These are phyloP conservation scores for Caprella mutica DNA, from an alignment of 2,888 invertebrate species.

Conservation along the genomic window DNA sequence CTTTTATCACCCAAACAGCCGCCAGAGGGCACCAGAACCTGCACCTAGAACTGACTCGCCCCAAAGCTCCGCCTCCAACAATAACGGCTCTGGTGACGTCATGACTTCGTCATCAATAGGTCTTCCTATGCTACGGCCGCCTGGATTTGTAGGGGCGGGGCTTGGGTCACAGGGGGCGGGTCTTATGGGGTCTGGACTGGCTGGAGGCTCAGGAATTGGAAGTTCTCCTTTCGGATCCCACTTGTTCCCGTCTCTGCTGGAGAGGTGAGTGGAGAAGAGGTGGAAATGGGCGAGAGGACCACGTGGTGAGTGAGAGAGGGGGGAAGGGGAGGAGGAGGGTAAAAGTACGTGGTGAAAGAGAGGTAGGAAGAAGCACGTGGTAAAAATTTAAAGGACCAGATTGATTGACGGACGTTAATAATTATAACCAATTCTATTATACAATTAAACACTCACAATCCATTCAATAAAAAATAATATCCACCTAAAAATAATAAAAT, in stretches of 20 bases:
- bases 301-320: background rate
- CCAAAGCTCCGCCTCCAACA: background rate
- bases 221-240: conserved; percentile 22
- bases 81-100: conserved; percentile 13
- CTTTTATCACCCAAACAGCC: background rate
- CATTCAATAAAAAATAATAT: no score
- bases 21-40: background rate
- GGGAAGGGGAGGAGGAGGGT: background rate
- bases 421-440: no score
- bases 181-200: background rate
- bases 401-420: no score
- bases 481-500: no score
- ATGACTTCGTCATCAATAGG: conserved; percentile 18
- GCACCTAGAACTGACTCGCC: conserved; percentile 2
- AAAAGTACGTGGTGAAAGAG: background rate
- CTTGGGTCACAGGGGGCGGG: conserved; percentile 1
- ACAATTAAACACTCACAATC: no score
- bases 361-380: background rate
- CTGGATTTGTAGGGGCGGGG: conserved; percentile 11
- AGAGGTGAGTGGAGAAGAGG: conserved; percentile 19
- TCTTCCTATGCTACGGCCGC: conserved; percentile 21
- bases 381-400: background rate
- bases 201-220: background rate
- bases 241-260: conserved; percentile 29
- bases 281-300: background rate